Evolutionary conservation across 2,888 invertebrate species (phyloP), one percentile per base, ranked within the genome.

Genomic region (Lysandra bellargus): DNA sequence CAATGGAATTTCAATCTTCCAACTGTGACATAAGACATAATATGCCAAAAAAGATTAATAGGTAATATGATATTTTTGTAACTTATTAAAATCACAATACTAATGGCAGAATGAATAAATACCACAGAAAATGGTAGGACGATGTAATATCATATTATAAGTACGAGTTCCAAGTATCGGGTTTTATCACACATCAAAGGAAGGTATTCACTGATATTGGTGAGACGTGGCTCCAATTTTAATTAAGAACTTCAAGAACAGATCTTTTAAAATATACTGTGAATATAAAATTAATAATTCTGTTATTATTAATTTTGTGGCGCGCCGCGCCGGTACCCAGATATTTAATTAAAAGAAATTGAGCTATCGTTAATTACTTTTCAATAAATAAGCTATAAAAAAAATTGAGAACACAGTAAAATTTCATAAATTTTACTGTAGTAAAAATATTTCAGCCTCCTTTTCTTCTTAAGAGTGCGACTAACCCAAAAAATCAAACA

Each of bases 311-410:
- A 57, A 76, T 76, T 76, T 57, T 53, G 57, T 76, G 75, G 53
- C 30, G 44, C 44, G 9, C 44, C 9, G 76, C 49, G 49, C 49
- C 9, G 76, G 17, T 33, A 30, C 30, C n/a, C 57, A 53, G 33
- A 76, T 76, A 76, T 76, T 76, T 76, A 49, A 76, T 76, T 76
- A 76, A 53, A 30, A 76, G 53, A 33, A 76, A 14, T 53, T 23
- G 76, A 44, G 44, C n/a, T 30, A 53, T 53, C 49, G 30, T 53
- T 74, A 74, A 74, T 75, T 30, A 76, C 76, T 57, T 76, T 57
- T 57, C 33, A 53, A 76, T 33, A 12, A n/a, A 44, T 9, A 4
- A 74, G n/a, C 33, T 12, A 30, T 17, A 69, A 69, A 64, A 64
- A 64, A 23, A 69, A 69, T 37, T 30, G 30, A 30, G 64, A 12